phyloP scores from a whole-genome alignment of 2,113 vertebrate species.

The Cichladusa arquata region DNA sequence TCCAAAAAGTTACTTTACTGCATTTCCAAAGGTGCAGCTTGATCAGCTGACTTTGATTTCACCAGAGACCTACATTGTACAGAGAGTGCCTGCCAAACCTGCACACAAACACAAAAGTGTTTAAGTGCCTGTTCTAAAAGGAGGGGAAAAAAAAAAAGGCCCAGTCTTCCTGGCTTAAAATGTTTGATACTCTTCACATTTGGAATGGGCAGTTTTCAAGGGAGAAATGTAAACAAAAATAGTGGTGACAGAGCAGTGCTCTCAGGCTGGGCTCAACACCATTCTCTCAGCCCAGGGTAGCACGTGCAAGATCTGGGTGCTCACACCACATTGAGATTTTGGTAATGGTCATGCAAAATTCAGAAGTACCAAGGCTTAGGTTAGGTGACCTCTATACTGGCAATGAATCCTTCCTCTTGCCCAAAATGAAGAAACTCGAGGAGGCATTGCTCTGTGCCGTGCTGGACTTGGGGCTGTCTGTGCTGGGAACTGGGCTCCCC shows the following conservation, averaged over 20 bases:
- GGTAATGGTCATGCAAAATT: neutral
- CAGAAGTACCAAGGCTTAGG: neutral
- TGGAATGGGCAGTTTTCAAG: neutral
- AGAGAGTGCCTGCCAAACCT: neutral
- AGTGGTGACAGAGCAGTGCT: neutral
- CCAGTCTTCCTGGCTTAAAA: neutral
- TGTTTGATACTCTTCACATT: neutral
- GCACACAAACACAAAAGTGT: neutral
- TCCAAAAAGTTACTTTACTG: neutral
- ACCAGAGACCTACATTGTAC: neutral
- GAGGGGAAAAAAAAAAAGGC: neutral
- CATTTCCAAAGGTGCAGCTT: neutral
- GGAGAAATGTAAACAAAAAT: neutral
- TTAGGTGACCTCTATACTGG: neutral
- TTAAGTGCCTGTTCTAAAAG: neutral
- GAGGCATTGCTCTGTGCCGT: neutral
- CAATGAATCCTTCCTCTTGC: neutral
- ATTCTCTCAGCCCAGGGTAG: neutral
- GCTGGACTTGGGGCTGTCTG: neutral
- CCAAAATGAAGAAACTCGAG: neutral
- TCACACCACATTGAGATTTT: neutral
- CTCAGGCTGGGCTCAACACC: neutral
- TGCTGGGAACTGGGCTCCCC: neutral
- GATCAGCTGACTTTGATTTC: constrained; percentile 2
- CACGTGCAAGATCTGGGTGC: neutral